Conservation (phyloP, 2,113 vertebrate genomes). For the Poeciliopsis turrubarensis region DNA sequence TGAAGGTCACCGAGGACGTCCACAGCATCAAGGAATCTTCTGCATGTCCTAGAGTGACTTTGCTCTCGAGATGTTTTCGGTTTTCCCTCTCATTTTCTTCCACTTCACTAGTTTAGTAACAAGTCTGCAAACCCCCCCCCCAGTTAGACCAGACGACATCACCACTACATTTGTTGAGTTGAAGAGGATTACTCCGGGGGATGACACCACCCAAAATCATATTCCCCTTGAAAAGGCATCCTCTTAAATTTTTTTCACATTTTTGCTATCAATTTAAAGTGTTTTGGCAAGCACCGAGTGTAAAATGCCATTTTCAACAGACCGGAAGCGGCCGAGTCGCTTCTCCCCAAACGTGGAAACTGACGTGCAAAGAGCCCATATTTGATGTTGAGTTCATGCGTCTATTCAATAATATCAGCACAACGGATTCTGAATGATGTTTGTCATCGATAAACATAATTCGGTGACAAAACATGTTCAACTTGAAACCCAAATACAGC, state of each 20-base stretch:
- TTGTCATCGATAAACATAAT: no score
- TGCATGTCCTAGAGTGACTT: slow-evolving; percentile 41
- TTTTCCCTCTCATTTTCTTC: slow-evolving; percentile 26
- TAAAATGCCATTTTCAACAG: no score
- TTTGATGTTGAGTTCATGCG: no score
- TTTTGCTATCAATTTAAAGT: no score
- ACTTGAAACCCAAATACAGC: no score
- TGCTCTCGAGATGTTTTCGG: slow-evolving; percentile 32
- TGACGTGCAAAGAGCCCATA: no score
- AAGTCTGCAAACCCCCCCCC: slow-evolving; percentile 31
- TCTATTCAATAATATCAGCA: no score
- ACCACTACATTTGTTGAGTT: slow-evolving; percentile 43
- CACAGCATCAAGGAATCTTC: slow-evolving; percentile 36
- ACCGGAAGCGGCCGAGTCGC: no score
- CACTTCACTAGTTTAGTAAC: slow-evolving; percentile 17
- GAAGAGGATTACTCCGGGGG: slow-evolving; percentile 11
- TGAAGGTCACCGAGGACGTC: slow-evolving; percentile 67
- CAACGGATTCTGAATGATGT: no score
- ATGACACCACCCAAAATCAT: neutral
- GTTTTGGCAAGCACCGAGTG: no score
- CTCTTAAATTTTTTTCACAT: neutral
- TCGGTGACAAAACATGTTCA: no score
- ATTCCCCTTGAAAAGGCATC: neutral
- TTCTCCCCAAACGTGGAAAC: no score
- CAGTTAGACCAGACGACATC: slow-evolving; percentile 27